Base-by-base conservation (phyloP, 2,888 invertebrate genomes). In the Trichopoda pennipes region DNA sequence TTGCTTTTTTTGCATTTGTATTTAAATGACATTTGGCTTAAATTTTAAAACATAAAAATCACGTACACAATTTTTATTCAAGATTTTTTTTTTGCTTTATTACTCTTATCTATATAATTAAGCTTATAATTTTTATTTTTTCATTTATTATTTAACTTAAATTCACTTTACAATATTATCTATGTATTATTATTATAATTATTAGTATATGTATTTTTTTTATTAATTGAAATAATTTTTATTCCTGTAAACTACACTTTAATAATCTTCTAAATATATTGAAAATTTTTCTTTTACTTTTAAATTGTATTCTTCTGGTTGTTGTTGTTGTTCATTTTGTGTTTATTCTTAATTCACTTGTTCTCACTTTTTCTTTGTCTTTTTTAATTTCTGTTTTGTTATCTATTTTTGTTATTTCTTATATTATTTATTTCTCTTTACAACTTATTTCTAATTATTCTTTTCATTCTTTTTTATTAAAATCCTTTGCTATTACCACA, bases 401-500 rank as follows among this genome's bases (percentile, higher is more conserved):
- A 28, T 61, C 32, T 73, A 17, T 73, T 32, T 73, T 69, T 58
- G 38, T 64, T 49, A 17, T 66, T 58, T 70, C 35, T 35, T 14
- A 35, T 56, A 23, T 63, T 56, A 21, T 66, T n/a, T 51, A 35
- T 51, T 80, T 53, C 63, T 63, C 56, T 64, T 75, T 75, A 64
- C 17, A 56, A 60, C 58, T 44, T 70, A 66, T 80, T 75, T 80
- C 80, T 80, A 75, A 75, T 75, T 69, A 64, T 60, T 58, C n/a
- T n/a, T 60, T 60, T 35, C 8, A n/a, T 70, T 70, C 53, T 19
- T 70, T 60, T 77, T 70, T n/a, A 53, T 53, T 12, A 23, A n/a
- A n/a, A 61, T 82, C 75, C 60, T 77, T 68, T 66, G 61, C 61
- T 79, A 79, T 82, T 82, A 79, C 82, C 79, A 82, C 79, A 82